Evolutionary conservation across 2,888 invertebrate genomes (phyloP), one percentile per base, ranked within the genome.

Genomic region (Acheta domesticus): DNA sequence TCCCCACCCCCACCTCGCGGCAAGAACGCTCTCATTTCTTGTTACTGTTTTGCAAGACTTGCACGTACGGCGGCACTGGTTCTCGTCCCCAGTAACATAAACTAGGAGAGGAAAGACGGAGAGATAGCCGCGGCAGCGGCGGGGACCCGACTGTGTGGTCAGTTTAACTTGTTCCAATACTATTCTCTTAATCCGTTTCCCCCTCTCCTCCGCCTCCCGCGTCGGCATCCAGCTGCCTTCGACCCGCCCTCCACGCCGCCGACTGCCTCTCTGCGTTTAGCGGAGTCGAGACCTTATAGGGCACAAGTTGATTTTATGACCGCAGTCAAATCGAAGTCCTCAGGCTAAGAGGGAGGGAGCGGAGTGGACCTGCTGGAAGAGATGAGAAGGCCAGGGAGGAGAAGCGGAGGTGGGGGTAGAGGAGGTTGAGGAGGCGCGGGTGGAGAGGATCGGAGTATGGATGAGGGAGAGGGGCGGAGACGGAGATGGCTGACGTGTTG

Each of bases 51-150:
- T 62, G 79, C 76, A 79, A 76, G 79, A 76, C 73, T 79, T 49
- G 79, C 79, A 79, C 79, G 79, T 79, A 76, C 36, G n/a, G 48
- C 78, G 77, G 12, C 77, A 49, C 62, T 19, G 62, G n/a, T n/a
- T 62, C 62, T 62, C 62, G 62, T 62, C 62, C 62, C 62, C 62
- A 62, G 62, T 62, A 62, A 62, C 62, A 62, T 62, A 62, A 62
- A 62, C 62, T 62, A 62, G 62, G 62, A 62, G 62, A 62, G 62
- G n/a, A 62, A 62, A 62, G 62, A 62, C 62, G 62, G n/a, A 3
- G 62, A 14, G n/a, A n/a, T 19, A n/a, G n/a, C n/a, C 4, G 62
- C 16, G 62, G 62, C 4, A 12, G n/a, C 62, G 62, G n/a, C n/a
- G 62, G 62, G n/a, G 62, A 62, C n/a, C 62, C 62, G 62, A n/a